Percentiles rank a stretch among this genome's conserved stretches.
Evolutionary conservation across 1,140 invertebrate genomes (phyloP).

Genomic region (Ooceraea biroi): DNA sequence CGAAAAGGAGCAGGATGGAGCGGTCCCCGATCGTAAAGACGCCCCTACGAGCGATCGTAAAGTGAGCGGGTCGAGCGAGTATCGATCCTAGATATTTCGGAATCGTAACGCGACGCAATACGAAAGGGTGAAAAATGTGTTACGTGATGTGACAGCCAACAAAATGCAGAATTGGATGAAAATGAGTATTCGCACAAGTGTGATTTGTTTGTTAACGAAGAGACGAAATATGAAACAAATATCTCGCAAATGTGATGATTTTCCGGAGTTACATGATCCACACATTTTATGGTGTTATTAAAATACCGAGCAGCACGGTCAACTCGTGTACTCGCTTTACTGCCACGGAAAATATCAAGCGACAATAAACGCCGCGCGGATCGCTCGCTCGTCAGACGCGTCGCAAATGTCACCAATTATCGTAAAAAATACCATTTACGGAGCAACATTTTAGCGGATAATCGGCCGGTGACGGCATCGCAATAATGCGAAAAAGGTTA

Average conservation of each 20-base stretch:
- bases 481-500: conserved; percentile 59
- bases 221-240: background rate
- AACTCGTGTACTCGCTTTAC: conserved; percentile 12
- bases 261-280: background rate
- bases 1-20: conserved; percentile 14
- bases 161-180: background rate
- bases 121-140: conserved; percentile 33
- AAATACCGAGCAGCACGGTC: background rate
- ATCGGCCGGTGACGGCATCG: conserved; percentile 31
- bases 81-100: conserved; percentile 59
- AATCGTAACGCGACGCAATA: conserved; percentile 40
- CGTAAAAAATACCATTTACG: conserved; percentile 58
- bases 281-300: too few species aligned
- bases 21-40: conserved; percentile 62
- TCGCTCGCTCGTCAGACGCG: conserved; percentile 36
- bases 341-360: conserved; percentile 22
- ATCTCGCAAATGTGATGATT: background rate
- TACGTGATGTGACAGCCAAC: background rate
- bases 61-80: conserved; percentile 31
- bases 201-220: background rate
- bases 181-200: background rate
- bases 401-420: conserved; percentile 61
- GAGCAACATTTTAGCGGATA: conserved; percentile 69
- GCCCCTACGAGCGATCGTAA: conserved; percentile 60
- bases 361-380: conserved; percentile 14